Evolutionary conservation across 2,797 vertebrate genomes (phyloP).

Genomic region (Leptodactylus fallax): DNA sequence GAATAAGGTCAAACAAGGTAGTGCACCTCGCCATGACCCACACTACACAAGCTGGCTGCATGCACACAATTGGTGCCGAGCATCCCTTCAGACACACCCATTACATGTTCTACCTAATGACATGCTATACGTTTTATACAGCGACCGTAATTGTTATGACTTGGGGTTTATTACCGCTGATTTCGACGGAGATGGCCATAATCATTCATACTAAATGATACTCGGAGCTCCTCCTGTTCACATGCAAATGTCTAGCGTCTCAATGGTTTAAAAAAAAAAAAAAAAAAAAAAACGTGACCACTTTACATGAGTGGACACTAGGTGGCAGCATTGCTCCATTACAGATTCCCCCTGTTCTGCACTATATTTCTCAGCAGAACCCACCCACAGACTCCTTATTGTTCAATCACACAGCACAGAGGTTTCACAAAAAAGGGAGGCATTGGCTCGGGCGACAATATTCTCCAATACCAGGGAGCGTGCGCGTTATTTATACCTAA

Average conservation of each 20-base stretch:
- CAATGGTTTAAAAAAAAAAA: not conserved
- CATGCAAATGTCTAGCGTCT: not conserved
- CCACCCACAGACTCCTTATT: constrained; percentile 43
- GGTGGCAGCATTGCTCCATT: constrained; percentile 67
- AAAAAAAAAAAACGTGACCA: constrained; percentile 11
- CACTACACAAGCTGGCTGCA: no score
- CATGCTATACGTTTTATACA: not conserved
- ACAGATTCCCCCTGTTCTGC: not conserved
- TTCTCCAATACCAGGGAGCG: not conserved
- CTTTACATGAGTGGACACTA: constrained; percentile 56
- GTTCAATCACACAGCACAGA: constrained; percentile 34
- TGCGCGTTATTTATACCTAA: not conserved
- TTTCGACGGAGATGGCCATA: not conserved
- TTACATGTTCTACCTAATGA: not conserved
- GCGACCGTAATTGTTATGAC: not conserved
- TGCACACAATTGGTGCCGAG: not conserved
- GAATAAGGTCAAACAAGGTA: constrained; percentile 33
- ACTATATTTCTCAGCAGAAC: not conserved
- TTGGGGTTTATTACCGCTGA: not conserved
- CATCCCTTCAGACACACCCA: not conserved
- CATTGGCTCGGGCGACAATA: not conserved
- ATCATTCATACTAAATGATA: not conserved
- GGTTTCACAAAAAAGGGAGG: constrained; percentile 18
- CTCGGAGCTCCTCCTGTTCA: not conserved
- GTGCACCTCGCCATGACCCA: constrained; percentile 27